A percentile compares a stretch with the other conserved stretches of the same genome.
These are phyloP conservation scores for Lampris megalopsis DNA, from an alignment of 2,113 vertebrate genomes.

Conservation along the genomic window DNA sequence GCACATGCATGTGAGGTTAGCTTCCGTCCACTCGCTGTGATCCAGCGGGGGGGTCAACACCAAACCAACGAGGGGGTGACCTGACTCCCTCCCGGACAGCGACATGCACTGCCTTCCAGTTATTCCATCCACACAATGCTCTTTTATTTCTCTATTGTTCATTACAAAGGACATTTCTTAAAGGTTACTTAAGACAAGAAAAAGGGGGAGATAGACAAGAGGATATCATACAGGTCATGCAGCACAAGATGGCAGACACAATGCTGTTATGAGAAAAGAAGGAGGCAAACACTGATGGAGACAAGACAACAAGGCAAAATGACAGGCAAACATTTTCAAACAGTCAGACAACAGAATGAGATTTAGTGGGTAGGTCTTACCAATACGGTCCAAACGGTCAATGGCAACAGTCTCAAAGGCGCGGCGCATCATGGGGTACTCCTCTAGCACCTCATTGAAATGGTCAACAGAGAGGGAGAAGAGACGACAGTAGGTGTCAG, in stretches of 20 bases:
- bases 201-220: constrained; percentile 36
- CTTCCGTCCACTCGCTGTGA: constrained; percentile 78
- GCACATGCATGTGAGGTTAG: constrained; percentile 85
- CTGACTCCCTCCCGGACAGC: constrained; percentile 77
- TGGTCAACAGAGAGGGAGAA: constrained; percentile 98
- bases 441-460: constrained; percentile 98
- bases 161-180: constrained; percentile 54
- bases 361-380: constrained; percentile 76
- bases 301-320: constrained; percentile 77
- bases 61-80: constrained; percentile 73
- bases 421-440: constrained; percentile 99
- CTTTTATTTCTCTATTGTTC: constrained; percentile 71
- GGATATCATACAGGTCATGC: constrained; percentile 79
- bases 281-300: constrained; percentile 69
- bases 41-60: constrained; percentile 79
- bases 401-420: constrained; percentile 99
- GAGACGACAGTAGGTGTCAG: constrained; percentile 97
- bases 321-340: constrained; percentile 68
- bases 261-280: constrained; percentile 75
- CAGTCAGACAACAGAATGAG: constrained; percentile 35
- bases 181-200: constrained; percentile 53
- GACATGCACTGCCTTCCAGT: constrained; percentile 83
- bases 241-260: constrained; percentile 81
- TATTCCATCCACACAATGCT: constrained; percentile 76
- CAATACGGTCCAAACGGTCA: constrained; percentile 95